Base-by-base conservation (phyloP, 1,140 invertebrate species). In the Megalonaias nervosa region DNA sequence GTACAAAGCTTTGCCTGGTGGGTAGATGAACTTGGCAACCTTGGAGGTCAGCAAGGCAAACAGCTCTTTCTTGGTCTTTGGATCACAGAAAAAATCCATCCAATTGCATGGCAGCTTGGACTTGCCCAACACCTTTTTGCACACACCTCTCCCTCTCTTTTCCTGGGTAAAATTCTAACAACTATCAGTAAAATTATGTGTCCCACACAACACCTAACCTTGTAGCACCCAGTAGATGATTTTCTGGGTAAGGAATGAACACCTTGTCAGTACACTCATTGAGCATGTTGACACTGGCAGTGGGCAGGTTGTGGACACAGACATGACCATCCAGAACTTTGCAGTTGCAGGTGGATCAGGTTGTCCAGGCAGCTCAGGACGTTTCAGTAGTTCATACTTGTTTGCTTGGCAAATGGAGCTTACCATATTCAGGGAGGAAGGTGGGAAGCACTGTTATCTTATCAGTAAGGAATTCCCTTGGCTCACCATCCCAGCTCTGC, bases 321-420 rank as follows among this genome's bases (percentile, higher is more conserved):
- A 21, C 73, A 38, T 48, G 26, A 68, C 65, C 73, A 75, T 68
- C 71, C 16, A 75, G 56, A 13, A 68, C 73, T 69, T 69, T 75
- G 56, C 64, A 68, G 21, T 75, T 66, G 59, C 26, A 67, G 14
- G 38, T 21, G 12, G 31, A 17, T 17, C 55, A 55, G 68, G 73
- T 65, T 23, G 59, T 61, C 38, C 38, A 38, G 38, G 38, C 38
- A 0, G 38, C 5, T 38, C 38, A 38, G 4, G 9, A 6, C 9
- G 72, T 58, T 23, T 17, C 9, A 72, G 15, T 21, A 71, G 62
- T 66, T 77, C 67, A 66, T 61, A 77, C 38, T 75, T 75, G 26
- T 11, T 2, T 55, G 15, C 73, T 69, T 48, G 71, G 23, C n/a
- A 71, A 55, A 15, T 21, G 65, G n/a, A 67, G 13, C 17, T 79